These are phyloP conservation scores for Ahaetulla prasina DNA, from an alignment of 2,113 vertebrate genomes.

Conservation along the genomic window DNA sequence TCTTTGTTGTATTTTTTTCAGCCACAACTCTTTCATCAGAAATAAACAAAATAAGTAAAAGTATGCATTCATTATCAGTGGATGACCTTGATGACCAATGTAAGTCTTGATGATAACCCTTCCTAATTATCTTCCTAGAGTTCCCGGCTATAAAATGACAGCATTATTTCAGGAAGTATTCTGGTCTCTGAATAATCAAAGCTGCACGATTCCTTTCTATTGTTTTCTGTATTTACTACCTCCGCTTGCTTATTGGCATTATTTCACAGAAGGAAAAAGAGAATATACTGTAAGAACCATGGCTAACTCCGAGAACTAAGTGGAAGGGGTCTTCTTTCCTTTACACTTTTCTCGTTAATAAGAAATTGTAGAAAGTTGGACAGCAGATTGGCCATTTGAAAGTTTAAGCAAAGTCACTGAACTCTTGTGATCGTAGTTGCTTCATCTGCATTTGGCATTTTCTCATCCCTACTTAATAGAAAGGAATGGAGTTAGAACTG, in stretches of 20 bases:
- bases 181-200: background rate
- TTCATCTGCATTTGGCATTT: background rate
- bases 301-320: background rate
- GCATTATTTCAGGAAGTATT: background rate
- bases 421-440: background rate
- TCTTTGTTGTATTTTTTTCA: background rate
- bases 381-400: background rate
- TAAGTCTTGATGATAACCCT: background rate
- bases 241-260: background rate
- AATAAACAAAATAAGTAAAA: background rate
- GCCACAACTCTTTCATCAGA: background rate
- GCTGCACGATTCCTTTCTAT: background rate
- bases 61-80: too few relatives aligned
- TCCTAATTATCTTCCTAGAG: background rate
- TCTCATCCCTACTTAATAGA: too few relatives aligned
- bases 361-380: background rate
- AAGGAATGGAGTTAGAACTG: background rate
- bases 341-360: background rate
- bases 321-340: background rate
- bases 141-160: background rate
- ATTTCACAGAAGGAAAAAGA: background rate
- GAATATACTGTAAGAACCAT: background rate
- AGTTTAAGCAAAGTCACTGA: background rate
- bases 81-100: background rate
- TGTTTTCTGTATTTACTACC: background rate